Evolutionary conservation across 2,797 vertebrate species (phyloP), one percentile per base, ranked within the genome.

Genomic region (Hybognathus amarus): DNA sequence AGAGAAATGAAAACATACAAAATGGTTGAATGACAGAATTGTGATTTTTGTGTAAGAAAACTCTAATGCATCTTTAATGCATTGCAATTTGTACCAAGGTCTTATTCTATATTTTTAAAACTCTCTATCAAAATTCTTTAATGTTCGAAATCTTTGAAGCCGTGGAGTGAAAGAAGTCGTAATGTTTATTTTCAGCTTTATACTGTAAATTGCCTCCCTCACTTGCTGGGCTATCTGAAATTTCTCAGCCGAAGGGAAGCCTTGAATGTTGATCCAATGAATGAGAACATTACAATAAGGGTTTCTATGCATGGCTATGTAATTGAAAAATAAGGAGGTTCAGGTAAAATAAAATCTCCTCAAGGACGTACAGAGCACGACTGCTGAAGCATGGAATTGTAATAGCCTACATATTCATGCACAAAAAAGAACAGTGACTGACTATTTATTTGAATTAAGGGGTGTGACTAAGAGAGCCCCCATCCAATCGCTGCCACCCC

Each of bases 341-440:
- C 50, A 77, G 64, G 81, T 77, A 59, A 68, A 77, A 77, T 38
- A 77, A 83, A 59, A 69, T 83, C 66, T 83, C 73, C 81, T 77
- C 73, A 77, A 83, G 81, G 74, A 83, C 64, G 10, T 63, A 69
- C 38, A 77, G 13, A 47, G 13, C 45, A 5, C 13, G 74, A 45
- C 47, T 76, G 47, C 33, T 83, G 81, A 83, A 76, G 81, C 81
- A 22, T 82, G 80, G 42, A 38, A 50, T 66, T 75, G 33, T 82
- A 82, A 82, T 82, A 47, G 45, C 13, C 13, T 47, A 64, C 59
- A 68, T 64, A 67, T 75, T 83, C 52, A 59, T 83, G 74, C 36
- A 69, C 30, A 42, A 11, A 67, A 36, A 74, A 59, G 33, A 75
- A 82, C 45, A 22, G 80, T 67, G 27, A 64, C 63, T 69, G 81